These are phyloP conservation scores for Cataglyphis hispanica DNA, from an alignment of 1,140 invertebrate species.

Conservation along the genomic window DNA sequence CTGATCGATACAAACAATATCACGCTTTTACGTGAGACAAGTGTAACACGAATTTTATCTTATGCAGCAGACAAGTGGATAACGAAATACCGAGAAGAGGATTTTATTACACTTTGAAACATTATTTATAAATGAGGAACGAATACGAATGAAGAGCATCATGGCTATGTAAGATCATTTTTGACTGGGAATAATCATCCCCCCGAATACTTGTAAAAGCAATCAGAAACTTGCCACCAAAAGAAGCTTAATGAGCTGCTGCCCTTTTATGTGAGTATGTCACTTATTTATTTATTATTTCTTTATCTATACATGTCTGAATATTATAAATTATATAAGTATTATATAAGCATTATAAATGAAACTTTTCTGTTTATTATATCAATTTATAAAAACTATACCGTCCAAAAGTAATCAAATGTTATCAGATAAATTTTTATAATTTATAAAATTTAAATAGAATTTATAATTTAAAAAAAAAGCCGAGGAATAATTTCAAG, in stretches of 20 bases:
- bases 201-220: conserved; percentile 30
- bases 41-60: conserved; percentile 17
- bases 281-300: not conserved
- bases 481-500: not conserved
- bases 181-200: not conserved
- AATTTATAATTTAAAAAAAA: not conserved
- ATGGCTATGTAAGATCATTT: conserved; percentile 50
- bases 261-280: conserved; percentile 84
- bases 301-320: not conserved
- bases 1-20: not conserved
- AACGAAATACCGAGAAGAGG: not conserved
- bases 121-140: not conserved
- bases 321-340: not conserved
- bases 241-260: conserved; percentile 84
- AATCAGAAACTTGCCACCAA: conserved; percentile 64
- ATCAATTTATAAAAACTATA: not conserved
- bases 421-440: no score
- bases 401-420: no score
- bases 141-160: conserved; percentile 5
- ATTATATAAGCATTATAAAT: not conserved
- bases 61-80: not conserved
- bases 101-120: conserved; percentile 38
- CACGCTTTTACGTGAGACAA: not conserved
- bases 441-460: no score
- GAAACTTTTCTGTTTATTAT: not conserved